Evolutionary conservation across 2,797 vertebrate species (phyloP).

Genomic region (Pangasius krempfi): DNA sequence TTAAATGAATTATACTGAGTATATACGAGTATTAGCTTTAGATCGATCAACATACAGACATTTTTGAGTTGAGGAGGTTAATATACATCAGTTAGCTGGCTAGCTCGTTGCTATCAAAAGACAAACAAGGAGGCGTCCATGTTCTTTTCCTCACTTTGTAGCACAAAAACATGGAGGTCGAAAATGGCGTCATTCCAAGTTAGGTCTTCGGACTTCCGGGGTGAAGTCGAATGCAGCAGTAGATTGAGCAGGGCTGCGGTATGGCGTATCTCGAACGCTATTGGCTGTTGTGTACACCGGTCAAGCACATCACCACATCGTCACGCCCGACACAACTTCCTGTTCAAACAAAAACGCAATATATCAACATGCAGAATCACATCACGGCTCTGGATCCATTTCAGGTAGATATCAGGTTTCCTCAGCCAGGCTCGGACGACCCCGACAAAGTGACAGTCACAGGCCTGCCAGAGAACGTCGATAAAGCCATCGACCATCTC

Average conservation of each 20-base stretch:
- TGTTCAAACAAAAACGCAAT: not conserved
- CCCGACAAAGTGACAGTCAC: slow-evolving; percentile 79
- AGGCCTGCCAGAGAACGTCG: slow-evolving; percentile 78
- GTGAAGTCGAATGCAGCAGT: not conserved
- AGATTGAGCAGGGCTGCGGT: not conserved
- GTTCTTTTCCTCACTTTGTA: not conserved
- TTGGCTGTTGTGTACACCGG: not conserved
- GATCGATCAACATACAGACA: too few relatives aligned
- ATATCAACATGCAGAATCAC: not conserved
- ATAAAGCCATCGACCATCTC: slow-evolving; percentile 80
- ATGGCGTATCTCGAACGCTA: not conserved
- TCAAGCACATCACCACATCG: too few relatives aligned
- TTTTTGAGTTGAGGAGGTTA: too few relatives aligned
- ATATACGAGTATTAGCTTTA: too few relatives aligned
- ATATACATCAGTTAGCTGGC: not conserved
- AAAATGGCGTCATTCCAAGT: too few relatives aligned
- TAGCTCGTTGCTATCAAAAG: not conserved
- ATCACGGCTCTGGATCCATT: not conserved
- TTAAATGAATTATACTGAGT: too few relatives aligned
- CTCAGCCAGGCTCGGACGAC: slow-evolving; percentile 76
- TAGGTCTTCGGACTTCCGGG: not conserved
- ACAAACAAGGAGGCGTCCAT: not conserved
- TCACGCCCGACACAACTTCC: not conserved
- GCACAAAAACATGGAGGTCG: too few relatives aligned
- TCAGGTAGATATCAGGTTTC: slow-evolving; percentile 82